Conservation (phyloP, 53 echinoderm and acorn worm genomes). For the Patiria pectinifera region DNA sequence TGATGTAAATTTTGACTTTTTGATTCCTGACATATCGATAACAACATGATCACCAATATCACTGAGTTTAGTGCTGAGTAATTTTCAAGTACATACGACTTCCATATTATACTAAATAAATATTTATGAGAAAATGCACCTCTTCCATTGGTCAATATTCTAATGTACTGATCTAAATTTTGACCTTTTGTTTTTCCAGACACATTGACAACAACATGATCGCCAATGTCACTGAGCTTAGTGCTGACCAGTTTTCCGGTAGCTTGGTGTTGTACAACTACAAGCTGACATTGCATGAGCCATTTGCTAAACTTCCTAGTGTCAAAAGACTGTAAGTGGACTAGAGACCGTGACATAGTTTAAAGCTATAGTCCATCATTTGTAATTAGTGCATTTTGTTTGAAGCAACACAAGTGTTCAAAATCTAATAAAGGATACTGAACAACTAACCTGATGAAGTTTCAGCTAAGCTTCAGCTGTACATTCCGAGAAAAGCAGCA, state of each 20-base stretch:
- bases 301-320: conserved; percentile 69
- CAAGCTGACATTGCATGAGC: conserved; percentile 64
- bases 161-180: background rate
- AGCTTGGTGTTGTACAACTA: conserved; percentile 69
- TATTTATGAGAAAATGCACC: no score
- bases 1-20: background rate
- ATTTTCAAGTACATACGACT: conserved; percentile 41
- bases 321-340: conserved; percentile 83
- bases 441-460: no score
- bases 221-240: conserved; percentile 79
- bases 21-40: conserved; percentile 74
- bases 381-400: no score
- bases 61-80: conserved; percentile 77
- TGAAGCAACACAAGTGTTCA: no score
- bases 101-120: no score
- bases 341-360: no score
- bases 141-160: no score
- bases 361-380: no score
- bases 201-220: conserved; percentile 78
- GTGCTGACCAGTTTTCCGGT: conserved; percentile 72
- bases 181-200: conserved; percentile 45
- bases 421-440: no score
- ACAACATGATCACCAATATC: conserved; percentile 75
- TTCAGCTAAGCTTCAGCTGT: no score
- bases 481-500: no score